Percentiles rank a stretch among this genome's conserved stretches.
phyloP scores from a whole-genome alignment of 2,113 vertebrate genomes.

The Dendropsophus ebraccatus region DNA sequence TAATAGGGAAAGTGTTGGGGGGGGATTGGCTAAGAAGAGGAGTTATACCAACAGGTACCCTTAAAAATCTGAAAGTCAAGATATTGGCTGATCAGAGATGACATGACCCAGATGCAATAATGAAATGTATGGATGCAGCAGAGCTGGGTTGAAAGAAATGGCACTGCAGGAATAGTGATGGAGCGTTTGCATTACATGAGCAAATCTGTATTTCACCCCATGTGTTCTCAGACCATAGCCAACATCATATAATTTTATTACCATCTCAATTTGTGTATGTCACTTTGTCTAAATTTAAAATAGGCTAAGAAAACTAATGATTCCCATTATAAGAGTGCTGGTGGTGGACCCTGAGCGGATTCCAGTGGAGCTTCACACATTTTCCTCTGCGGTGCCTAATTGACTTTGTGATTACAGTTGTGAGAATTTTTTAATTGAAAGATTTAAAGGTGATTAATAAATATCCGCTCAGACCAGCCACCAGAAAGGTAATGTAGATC shows the following conservation, averaged over 20 bases:
- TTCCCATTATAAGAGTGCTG: neutral
- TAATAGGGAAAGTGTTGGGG: too few species aligned
- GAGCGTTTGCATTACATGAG: too few species aligned
- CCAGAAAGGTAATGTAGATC: neutral
- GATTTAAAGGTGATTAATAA: constrained; percentile 33
- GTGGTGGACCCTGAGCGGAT: neutral
- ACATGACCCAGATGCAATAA: too few species aligned
- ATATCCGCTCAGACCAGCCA: neutral
- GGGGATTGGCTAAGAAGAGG: too few species aligned
- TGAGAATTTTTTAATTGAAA: constrained; percentile 32
- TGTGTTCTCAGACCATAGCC: neutral
- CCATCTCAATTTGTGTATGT: neutral
- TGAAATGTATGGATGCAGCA: too few species aligned
- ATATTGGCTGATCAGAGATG: too few species aligned
- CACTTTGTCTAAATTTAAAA: neutral
- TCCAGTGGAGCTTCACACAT: neutral
- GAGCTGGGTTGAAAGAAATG: too few species aligned
- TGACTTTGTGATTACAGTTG: constrained; percentile 38
- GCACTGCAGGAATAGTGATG: too few species aligned
- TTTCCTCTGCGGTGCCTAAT: constrained; percentile 17
- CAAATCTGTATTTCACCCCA: neutral
- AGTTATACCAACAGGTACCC: too few species aligned
- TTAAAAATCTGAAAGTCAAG: too few species aligned
- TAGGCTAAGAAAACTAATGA: neutral
- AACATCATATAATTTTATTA: neutral